A percentile compares a stretch with the other conserved stretches of the same genome.
Conservation (phyloP, 2,888 invertebrate species). For the Antitype chi region DNA sequence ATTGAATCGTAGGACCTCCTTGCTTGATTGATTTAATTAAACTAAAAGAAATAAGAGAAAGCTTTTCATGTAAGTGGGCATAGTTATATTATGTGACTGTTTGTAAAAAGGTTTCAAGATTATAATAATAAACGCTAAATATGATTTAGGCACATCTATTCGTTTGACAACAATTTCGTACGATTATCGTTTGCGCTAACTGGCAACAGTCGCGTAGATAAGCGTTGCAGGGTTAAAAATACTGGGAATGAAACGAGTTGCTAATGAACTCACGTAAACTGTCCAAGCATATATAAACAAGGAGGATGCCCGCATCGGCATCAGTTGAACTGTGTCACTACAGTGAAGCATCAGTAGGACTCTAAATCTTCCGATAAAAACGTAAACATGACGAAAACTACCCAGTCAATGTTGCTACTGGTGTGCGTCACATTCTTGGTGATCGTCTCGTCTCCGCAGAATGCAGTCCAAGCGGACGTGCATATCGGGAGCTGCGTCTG, state of each 20-base stretch:
- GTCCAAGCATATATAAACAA: conserved; percentile 32
- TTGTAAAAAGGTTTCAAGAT: not conserved
- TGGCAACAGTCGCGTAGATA: not conserved
- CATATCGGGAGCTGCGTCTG: conserved; percentile 71
- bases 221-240: conserved; percentile 20
- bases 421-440: conserved; percentile 67
- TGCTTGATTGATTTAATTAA: not conserved
- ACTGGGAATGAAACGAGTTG: conserved; percentile 11
- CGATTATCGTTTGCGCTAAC: not conserved
- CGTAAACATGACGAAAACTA: conserved; percentile 41
- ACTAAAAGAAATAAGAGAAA: not conserved
- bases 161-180: not conserved
- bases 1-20: not conserved
- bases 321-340: conserved; percentile 24
- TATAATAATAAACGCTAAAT: not conserved
- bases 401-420: conserved; percentile 44
- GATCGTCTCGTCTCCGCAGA: conserved; percentile 65
- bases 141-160: not conserved
- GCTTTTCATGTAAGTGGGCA: not conserved
- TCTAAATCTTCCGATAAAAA: conserved; percentile 1
- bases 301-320: not conserved
- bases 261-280: conserved; percentile 2
- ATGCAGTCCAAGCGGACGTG: conserved; percentile 63
- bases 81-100: not conserved
- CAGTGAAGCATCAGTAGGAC: conserved; percentile 32